Conservation (phyloP, 1,140 invertebrate species). For the Drosophila teissieri region DNA sequence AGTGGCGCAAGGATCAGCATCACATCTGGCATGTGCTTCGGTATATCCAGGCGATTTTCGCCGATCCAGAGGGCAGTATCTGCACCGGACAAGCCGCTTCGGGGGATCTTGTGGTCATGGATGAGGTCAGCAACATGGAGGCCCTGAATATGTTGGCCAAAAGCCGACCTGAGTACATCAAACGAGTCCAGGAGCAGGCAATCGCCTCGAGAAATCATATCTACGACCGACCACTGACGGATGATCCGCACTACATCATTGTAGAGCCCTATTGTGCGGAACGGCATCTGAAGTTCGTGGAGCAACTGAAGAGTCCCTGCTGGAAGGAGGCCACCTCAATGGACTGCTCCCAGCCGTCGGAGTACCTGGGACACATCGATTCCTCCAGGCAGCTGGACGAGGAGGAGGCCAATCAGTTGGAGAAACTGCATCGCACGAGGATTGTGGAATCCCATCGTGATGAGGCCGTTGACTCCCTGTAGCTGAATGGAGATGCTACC, state of each 20-base stretch:
- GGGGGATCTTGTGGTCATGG: slow-evolving; percentile 85
- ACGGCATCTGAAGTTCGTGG: slow-evolving; percentile 88
- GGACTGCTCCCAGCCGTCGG: slow-evolving; percentile 14
- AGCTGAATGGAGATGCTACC: neutral
- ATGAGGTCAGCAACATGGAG: slow-evolving; percentile 89
- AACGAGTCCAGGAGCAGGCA: slow-evolving; percentile 89
- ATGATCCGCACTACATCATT: slow-evolving; percentile 94
- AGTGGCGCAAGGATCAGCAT: slow-evolving; percentile 92
- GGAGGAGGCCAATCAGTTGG: slow-evolving; percentile 11
- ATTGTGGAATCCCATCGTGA: neutral
- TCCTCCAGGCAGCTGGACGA: slow-evolving; percentile 25
- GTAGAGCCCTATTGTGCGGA: slow-evolving; percentile 91
- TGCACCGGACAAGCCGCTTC: neutral
- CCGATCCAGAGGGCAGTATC: slow-evolving; percentile 64
- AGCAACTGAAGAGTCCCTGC: slow-evolving; percentile 46
- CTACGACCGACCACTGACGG: slow-evolving; percentile 90
- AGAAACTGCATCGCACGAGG: neutral
- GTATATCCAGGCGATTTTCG: slow-evolving; percentile 92
- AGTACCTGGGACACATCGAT: slow-evolving; percentile 51
- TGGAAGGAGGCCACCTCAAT: slow-evolving; percentile 21
- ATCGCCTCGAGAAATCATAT: slow-evolving; percentile 89
- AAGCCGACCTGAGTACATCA: slow-evolving; percentile 88
- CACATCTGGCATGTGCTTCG: slow-evolving; percentile 95
- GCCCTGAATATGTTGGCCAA: slow-evolving; percentile 90
- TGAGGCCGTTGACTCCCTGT: neutral